Conservation (phyloP, 92 coral and sea anemone species). For the Galaxea fascicularis region DNA sequence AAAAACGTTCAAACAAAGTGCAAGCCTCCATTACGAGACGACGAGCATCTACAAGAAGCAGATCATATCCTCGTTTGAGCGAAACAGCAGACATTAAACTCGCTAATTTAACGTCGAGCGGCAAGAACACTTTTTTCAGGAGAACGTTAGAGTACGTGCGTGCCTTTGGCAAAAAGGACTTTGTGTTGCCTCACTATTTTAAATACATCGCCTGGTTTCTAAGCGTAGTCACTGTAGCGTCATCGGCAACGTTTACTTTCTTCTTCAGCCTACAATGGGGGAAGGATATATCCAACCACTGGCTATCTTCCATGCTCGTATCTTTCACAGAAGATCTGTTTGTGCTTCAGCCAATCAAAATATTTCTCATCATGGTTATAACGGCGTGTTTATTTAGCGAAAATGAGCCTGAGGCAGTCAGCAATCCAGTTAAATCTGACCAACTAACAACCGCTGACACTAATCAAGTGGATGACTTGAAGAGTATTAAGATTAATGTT, state of each 20-base stretch:
- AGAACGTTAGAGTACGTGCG: background rate
- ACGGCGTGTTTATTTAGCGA: conserved; percentile 49
- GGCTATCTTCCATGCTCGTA: conserved; percentile 84
- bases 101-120: background rate
- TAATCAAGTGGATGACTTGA: background rate
- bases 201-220: conserved; percentile 76
- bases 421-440: background rate
- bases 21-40: background rate
- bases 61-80: background rate
- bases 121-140: background rate
- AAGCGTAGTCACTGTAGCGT: conserved; percentile 59
- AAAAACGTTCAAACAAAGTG: background rate
- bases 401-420: background rate
- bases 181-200: conserved; percentile 58
- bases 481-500: background rate
- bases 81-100: background rate
- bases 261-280: conserved; percentile 87
- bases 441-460: background rate
- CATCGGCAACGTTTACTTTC: conserved; percentile 73
- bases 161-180: background rate
- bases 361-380: conserved; percentile 65
- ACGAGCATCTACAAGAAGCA: background rate
- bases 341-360: conserved; percentile 78
- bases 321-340: conserved; percentile 79
- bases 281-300: conserved; percentile 71